phyloP scores from a whole-genome alignment of 2,113 vertebrate species.

The Cephalopholis sonnerati region DNA sequence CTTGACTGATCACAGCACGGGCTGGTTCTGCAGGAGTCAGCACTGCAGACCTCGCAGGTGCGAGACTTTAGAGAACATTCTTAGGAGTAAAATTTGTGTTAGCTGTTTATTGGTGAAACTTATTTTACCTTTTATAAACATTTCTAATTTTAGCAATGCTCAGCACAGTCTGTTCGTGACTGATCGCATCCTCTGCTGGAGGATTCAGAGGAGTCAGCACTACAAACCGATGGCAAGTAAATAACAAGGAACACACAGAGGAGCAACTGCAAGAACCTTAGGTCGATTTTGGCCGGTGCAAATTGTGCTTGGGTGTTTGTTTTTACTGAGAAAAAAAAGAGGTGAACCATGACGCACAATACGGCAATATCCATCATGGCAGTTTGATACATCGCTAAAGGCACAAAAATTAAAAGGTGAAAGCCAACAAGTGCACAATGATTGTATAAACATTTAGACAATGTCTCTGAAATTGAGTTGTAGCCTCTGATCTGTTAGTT shows the following conservation, averaged over 20 bases:
- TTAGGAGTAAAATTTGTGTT: constrained; percentile 1
- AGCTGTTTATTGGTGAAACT: constrained; percentile 19
- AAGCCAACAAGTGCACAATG: neutral
- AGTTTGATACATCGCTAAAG: neutral
- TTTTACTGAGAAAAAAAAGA: neutral
- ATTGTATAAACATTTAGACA: neutral
- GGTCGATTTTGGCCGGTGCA: neutral
- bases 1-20: constrained; percentile 68
- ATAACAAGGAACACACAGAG: neutral
- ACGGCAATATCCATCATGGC: neutral
- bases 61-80: constrained; percentile 29
- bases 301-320: neutral
- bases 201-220: constrained; percentile 52
- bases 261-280: neutral
- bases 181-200: constrained; percentile 24
- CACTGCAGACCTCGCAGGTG: constrained; percentile 42
- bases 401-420: neutral
- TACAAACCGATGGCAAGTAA: neutral
- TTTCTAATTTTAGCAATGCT: constrained; percentile 9
- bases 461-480: neutral
- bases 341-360: neutral
- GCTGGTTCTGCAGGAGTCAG: constrained; percentile 70
- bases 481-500: neutral
- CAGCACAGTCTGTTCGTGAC: constrained; percentile 19
- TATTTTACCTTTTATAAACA: constrained; percentile 14